Evolutionary conservation across 2,113 vertebrate species (phyloP).

Genomic region (Takifugu bimaculatus): DNA sequence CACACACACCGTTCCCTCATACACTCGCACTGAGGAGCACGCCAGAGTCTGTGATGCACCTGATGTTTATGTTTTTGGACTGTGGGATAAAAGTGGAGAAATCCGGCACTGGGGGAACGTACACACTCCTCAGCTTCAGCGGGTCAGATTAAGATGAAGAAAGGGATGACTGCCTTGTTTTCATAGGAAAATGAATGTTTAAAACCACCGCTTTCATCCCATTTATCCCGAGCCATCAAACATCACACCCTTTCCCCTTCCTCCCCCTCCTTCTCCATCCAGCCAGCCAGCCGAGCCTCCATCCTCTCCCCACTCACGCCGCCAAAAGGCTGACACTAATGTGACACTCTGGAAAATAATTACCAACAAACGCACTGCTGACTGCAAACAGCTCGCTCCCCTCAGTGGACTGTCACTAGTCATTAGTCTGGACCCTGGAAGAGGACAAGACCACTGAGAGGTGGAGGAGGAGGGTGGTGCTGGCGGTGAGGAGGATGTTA

Average conservation of each 20-base stretch:
- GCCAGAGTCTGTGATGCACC: no score
- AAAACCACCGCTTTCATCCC: no score
- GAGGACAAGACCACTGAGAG: slow-evolving; percentile 59
- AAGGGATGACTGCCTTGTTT: no score
- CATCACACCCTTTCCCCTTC: slow-evolving; percentile 48
- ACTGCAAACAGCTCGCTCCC: slow-evolving; percentile 95
- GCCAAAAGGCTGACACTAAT: slow-evolving; percentile 93
- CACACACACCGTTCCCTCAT: slow-evolving; percentile 38
- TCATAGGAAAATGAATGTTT: no score
- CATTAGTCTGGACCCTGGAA: slow-evolving; percentile 82
- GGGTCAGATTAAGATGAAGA: no score
- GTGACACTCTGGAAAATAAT: slow-evolving; percentile 98
- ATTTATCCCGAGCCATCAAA: slow-evolving; percentile 35
- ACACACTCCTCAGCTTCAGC: no score
- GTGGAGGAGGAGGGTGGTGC: slow-evolving; percentile 2
- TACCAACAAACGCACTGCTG: slow-evolving; percentile 97
- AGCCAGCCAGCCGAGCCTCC: slow-evolving; percentile 57
- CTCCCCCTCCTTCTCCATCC: slow-evolving; percentile 26
- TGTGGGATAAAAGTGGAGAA: no score
- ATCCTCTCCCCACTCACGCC: slow-evolving; percentile 84
- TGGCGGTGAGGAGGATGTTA: slow-evolving; percentile 16
- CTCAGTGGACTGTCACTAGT: slow-evolving; percentile 92
- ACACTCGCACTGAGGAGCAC: neutral
- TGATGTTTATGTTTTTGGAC: no score
- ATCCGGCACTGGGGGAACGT: no score